Evolutionary conservation across 2,797 vertebrate genomes (phyloP), one percentile per base, ranked within the genome.

Genomic region (Hirundo rustica): DNA sequence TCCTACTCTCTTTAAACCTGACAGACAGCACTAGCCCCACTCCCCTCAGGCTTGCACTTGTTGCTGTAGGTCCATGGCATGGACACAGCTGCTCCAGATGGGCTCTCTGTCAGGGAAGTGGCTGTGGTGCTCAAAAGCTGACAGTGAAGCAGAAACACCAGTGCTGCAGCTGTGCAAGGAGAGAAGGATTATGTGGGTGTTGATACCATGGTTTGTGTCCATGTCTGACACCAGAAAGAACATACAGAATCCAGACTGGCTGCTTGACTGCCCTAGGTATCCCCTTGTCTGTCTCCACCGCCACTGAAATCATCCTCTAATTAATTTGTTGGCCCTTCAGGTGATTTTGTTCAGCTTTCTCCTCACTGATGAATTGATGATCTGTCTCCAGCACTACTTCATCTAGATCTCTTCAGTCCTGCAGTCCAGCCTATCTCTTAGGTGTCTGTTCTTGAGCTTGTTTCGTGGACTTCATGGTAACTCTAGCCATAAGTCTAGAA

Each of bases 171-270:
- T 72, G 70, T 27, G 30, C 51, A 44, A 57, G 26, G 47, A 74
- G 14, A 34, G 25, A 21, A 54, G 7, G 6, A 14, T 27, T 0
- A 2, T 26, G n/a, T 34, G 25, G 3, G 16, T 68, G 29, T 47
- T 57, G 38, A 16, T 10, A 34, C 23, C 13, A 6, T 0, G 4
- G 34, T 42, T 40, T 75, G 5, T 1, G 0, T 34, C 50, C 17
- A 4, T 10, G 11, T 40, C 34, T 48, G 42, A 32, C 5, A 12
- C 8, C 40, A 60, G 62, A 53, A 48, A 29, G 58, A 67, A 17
- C 10, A 5, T 6, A 5, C 15, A 32, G 54, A 65, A 89, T 40
- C 22, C 23, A 36, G 38, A 11, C 10, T 34, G 76, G 20, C 42
- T 57, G 16, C 61, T 40, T 38, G 42, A 32, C 18, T 61, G 38